Evolutionary conservation across 2,888 invertebrate genomes (phyloP).

Genomic region (Tipula unca): DNA sequence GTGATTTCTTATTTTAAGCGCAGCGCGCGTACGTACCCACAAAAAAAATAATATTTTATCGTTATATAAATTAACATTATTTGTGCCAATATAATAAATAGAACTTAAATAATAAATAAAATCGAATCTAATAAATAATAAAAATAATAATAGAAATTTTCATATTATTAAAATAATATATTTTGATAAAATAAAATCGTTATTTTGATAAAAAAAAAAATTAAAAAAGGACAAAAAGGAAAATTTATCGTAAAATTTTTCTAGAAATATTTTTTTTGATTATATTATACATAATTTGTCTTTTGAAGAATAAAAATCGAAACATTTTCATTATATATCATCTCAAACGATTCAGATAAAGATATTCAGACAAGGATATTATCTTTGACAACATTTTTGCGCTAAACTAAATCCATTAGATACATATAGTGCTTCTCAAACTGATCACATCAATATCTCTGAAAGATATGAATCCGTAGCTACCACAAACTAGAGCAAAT

Average conservation of each 20-base stretch:
- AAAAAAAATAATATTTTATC: background rate
- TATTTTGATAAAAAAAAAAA: background rate
- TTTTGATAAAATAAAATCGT: background rate
- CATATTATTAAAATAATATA: background rate
- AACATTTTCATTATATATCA: background rate
- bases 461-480: too few relatives aligned
- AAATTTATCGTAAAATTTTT: background rate
- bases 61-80: slow-evolving; percentile 14
- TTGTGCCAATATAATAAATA: slow-evolving; percentile 14
- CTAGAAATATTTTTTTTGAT: background rate
- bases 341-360: background rate
- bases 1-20: slow-evolving; percentile 60
- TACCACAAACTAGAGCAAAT: too few relatives aligned
- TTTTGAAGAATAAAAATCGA: background rate
- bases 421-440: too few relatives aligned
- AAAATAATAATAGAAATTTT: background rate
- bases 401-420: background rate
- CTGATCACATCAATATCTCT: too few relatives aligned
- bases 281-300: background rate
- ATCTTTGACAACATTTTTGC: background rate
- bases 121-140: background rate
- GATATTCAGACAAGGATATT: background rate
- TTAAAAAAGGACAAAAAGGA: too few relatives aligned
- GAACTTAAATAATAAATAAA: slow-evolving; percentile 9
- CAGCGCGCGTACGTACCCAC: background rate